Base-by-base conservation (phyloP, 2,888 invertebrate genomes). In the Ichneumoninae sp. region DNA sequence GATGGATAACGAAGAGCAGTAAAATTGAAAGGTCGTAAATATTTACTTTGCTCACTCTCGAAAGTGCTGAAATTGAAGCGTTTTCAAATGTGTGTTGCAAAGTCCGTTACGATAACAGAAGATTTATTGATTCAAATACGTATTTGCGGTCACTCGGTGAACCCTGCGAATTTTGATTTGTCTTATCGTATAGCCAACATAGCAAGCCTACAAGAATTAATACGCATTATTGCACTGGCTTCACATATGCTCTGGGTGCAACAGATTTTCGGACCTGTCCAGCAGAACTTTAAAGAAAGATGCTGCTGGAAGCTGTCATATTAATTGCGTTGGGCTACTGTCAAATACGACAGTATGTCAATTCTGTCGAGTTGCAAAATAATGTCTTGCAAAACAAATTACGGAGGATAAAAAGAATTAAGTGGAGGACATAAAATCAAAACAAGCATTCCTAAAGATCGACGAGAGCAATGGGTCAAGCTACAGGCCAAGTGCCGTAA, bases 281-380 rank as follows among this genome's bases (percentile, higher is more conserved):
- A 33, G 57, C 33, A 4, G 36, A n/a, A 62, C 60, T 6, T 8
- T n/a, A 6, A 44, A 4, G 13, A 74, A 40, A 30, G 74, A 74
- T n/a, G 1, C 7, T 1, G 30, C 44, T 19, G 74, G 33, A 26
- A 26, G 6, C 1, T 60, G 74, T 0, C 60, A 60, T 22, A 57
- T 50, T 7, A 36, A 7, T 3, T 74, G 74, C n/a, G 1, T n/a
- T 36, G n/a, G 47, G 19, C 3, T 66, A 36, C 33, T 74, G 10
- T 30, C 54, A 22, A 57, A 10, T 8, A 44, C 44, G 0, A 57
- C 40, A 30, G 13, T 40, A 3, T 74, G 74, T 1, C 30, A 36
- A 6, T 74, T 36, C n/a, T 74, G 74, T 36, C 19, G 26, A 44
- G 57, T 57, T 5, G 36, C 40, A 16, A 74, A 74, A 74, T 60